These are phyloP conservation scores for Ophthalmolycus amberensis DNA, from an alignment of 2,113 vertebrate species.

Conservation along the genomic window DNA sequence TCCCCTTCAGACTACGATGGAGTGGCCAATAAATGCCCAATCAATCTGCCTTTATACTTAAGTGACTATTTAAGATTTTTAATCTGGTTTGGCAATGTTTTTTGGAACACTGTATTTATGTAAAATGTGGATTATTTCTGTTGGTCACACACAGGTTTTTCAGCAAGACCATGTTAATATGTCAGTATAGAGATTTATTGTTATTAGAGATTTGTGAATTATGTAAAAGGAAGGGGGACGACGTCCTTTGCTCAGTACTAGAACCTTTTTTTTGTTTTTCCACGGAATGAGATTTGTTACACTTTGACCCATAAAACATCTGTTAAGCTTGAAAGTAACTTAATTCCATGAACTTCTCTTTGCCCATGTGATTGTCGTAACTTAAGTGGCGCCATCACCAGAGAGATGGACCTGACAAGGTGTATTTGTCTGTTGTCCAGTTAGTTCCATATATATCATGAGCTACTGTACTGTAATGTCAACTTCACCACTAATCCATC, in stretches of 20 bases:
- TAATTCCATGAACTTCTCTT: conserved; percentile 17
- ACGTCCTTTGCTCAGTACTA: neutral
- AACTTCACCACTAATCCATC: conserved; percentile 34
- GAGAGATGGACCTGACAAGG: conserved; percentile 43
- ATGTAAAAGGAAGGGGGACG: neutral
- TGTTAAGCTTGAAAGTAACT: conserved; percentile 17
- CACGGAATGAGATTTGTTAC: conserved; percentile 18
- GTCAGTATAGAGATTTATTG: neutral
- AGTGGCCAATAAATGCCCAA: conserved; percentile 66
- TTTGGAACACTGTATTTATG: neutral
- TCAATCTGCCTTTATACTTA: conserved; percentile 59
- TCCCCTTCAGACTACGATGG: conserved; percentile 68
- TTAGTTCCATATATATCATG: conserved; percentile 6
- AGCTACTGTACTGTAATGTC: conserved; percentile 6
- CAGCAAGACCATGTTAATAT: neutral
- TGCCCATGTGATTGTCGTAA: conserved; percentile 42
- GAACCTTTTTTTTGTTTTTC: neutral
- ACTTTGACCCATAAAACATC: conserved; percentile 6
- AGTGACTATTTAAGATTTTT: conserved; percentile 41
- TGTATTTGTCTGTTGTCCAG: conserved; percentile 27
- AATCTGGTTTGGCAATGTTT: conserved; percentile 30
- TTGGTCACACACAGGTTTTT: neutral
- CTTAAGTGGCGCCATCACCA: conserved; percentile 34
- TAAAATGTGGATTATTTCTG: conserved; percentile 1
- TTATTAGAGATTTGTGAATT: neutral